Evolutionary conservation across 1,140 invertebrate species (phyloP), one percentile per base, ranked within the genome.

Genomic region (Drosophila ironensis): DNA sequence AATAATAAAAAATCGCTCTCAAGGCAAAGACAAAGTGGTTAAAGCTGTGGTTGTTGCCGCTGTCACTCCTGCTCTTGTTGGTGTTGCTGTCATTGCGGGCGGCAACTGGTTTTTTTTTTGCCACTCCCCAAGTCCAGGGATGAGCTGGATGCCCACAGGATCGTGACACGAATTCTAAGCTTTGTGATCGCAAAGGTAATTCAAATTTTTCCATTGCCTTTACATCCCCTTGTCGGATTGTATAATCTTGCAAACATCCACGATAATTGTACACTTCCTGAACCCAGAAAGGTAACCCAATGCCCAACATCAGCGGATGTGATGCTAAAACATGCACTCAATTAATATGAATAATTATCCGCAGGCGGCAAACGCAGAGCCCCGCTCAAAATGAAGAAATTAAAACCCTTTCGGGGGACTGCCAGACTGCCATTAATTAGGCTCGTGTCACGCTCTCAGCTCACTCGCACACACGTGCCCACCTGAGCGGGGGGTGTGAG

Each of bases 81-180:
- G n/a, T 25, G 22, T 19, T 38, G 33, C 14, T 59, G 51, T 30
- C 56, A 66, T 76, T 76, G 73, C 73, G 69, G 69, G 73, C 60
- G 73, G 74, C 59, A 78, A 78, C 74, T 78, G 69, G 74, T 80
- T 78, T 20, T n/a, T 25, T 59, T n/a, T n/a, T n/a, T n/a, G n/a
- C 38, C 14, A 25, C 20, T 22, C 20, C 5, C 22, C 24, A 9
- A 22, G n/a, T 19, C n/a, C 11, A 14, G 35, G 40, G 54, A 54
- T 59, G 54, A 8, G 24, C 33, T 27, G 5, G 12, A 7, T 8
- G 5, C 3, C n/a, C 9, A 7, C n/a, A n/a, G n/a, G 12, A 1
- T 68, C 56, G 56, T 60, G 56, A 59, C 53, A 60, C 56, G 56
- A n/a, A n/a, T n/a, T n/a, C n/a, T n/a, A n/a, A n/a, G n/a, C n/a